Conservation (phyloP, 2,888 invertebrate genomes). For the Dicranocentrus wangi region DNA sequence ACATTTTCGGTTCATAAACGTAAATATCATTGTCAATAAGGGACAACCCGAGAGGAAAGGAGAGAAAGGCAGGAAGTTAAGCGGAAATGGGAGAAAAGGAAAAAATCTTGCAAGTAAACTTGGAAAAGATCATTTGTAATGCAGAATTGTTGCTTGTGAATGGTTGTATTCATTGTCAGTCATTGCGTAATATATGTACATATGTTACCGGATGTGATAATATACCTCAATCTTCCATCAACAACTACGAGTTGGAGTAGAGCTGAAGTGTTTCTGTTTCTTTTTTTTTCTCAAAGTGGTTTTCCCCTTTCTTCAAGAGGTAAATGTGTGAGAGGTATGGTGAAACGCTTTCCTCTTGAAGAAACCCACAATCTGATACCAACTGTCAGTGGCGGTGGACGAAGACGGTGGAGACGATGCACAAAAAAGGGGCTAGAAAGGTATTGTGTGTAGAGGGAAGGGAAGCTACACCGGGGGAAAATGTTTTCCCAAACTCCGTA, state of each 20-base stretch:
- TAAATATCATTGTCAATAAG: conserved; percentile 30
- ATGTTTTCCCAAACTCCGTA: not conserved
- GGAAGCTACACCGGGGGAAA: not conserved
- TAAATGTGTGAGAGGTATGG: conserved; percentile 12
- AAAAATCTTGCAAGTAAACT: conserved; percentile 46
- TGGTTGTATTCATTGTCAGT: conserved; percentile 1
- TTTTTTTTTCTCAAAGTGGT: not conserved
- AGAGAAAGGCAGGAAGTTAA: conserved; percentile 15
- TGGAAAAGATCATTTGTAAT: conserved; percentile 54
- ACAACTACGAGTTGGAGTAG: too few relatives aligned
- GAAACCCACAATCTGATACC: too few relatives aligned
- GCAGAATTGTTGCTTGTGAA: conserved; percentile 32
- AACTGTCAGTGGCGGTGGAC: too few relatives aligned
- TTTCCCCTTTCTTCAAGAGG: not conserved
- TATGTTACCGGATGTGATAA: conserved; percentile 18
- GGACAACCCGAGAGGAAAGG: not conserved
- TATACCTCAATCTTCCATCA: not conserved
- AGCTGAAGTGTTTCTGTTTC: not conserved
- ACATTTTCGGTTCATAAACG: too few relatives aligned
- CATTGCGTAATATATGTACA: not conserved
- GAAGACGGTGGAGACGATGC: too few relatives aligned
- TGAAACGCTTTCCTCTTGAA: too few relatives aligned
- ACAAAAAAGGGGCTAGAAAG: too few relatives aligned
- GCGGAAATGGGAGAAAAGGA: conserved; percentile 35
- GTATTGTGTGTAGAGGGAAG: too few relatives aligned